Conservation (phyloP, 2,113 vertebrate genomes). For the Oryzias javanicus region DNA sequence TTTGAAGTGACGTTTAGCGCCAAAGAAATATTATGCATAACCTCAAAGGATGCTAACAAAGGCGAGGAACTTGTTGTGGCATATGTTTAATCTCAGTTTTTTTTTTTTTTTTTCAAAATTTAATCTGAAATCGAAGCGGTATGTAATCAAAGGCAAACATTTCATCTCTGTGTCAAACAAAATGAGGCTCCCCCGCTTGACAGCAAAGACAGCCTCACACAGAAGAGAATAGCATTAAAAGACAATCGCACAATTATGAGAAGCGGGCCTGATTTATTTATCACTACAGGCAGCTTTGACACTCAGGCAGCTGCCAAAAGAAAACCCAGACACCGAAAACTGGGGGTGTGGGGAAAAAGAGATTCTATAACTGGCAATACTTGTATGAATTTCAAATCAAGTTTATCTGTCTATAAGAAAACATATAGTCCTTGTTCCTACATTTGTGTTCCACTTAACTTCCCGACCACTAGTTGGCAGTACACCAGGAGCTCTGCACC, state of each 20-base stretch:
- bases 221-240: constrained; percentile 76
- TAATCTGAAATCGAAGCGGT: constrained; percentile 64
- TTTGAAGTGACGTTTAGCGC: constrained; percentile 65
- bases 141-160: constrained; percentile 72
- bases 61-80: constrained; percentile 65
- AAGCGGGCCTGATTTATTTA: constrained; percentile 67
- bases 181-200: constrained; percentile 65
- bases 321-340: constrained; percentile 1
- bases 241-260: constrained; percentile 68
- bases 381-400: no score
- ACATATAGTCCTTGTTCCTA: no score
- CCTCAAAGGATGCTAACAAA: constrained; percentile 72
- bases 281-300: constrained; percentile 58
- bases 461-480: no score
- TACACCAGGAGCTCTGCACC: no score
- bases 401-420: no score
- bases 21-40: constrained; percentile 71
- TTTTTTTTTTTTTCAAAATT: constrained; percentile 56
- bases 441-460: no score
- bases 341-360: no score
- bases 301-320: constrained; percentile 35
- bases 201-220: constrained; percentile 62
- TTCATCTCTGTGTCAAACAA: constrained; percentile 67
- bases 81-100: constrained; percentile 73
- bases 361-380: no score